Percentiles rank a stretch among this genome's conserved stretches.
These are phyloP conservation scores for Sciaenops ocellatus DNA, from an alignment of 2,797 vertebrate species.

Conservation along the genomic window DNA sequence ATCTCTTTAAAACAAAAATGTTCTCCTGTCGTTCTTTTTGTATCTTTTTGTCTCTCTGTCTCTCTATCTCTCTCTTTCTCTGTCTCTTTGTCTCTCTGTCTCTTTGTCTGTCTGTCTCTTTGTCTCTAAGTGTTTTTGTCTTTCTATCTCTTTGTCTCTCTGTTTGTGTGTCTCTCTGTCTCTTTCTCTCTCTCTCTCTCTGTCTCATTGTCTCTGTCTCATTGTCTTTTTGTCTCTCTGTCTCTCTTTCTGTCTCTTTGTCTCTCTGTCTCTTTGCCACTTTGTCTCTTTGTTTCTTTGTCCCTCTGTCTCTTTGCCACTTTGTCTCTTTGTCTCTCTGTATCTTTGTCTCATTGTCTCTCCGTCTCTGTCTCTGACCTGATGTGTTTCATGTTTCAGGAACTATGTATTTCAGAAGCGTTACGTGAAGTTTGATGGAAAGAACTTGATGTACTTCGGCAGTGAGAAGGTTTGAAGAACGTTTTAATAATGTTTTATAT, in stretches of 20 bases:
- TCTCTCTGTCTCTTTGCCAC: too few relatives aligned
- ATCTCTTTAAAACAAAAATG: neutral
- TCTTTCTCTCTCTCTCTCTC: too few relatives aligned
- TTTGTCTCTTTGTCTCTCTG: neutral
- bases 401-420: constrained; percentile 99
- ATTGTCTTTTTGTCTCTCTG: too few relatives aligned
- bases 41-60: too few relatives aligned
- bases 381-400: constrained; percentile 78
- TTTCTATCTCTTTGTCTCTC: neutral
- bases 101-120: too few relatives aligned
- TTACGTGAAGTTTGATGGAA: constrained; percentile 95
- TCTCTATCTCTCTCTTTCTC: too few relatives aligned
- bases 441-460: constrained; percentile 95
- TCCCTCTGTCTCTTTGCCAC: neutral
- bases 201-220: too few relatives aligned
- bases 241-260: too few relatives aligned
- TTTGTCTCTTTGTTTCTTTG: neutral
- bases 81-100: too few relatives aligned
- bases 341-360: neutral
- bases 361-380: too few relatives aligned
- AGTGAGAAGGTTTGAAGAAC: constrained; percentile 91
- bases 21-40: neutral
- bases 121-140: neutral
- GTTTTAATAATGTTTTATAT: neutral
- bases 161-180: neutral